Percentiles rank a stretch among this genome's conserved stretches.
These are phyloP conservation scores for Elmis aenea DNA, from an alignment of 2,888 invertebrate genomes.

Conservation along the genomic window DNA sequence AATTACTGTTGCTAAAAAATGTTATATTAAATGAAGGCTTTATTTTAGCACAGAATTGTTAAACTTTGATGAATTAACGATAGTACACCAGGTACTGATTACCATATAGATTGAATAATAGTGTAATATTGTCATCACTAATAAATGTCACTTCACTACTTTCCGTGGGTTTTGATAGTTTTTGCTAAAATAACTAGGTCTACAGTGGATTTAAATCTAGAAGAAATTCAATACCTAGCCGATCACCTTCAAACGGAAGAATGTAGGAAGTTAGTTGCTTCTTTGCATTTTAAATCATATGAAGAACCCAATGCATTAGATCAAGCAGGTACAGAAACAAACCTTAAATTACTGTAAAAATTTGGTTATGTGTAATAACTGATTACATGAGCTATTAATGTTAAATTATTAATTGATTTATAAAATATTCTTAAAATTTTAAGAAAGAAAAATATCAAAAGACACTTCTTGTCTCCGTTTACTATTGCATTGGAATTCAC, in stretches of 20 bases:
- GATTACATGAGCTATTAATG: too few relatives aligned
- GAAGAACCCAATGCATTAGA: slow-evolving; percentile 46
- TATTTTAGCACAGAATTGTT: too few relatives aligned
- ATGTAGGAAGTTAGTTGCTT: slow-evolving; percentile 55
- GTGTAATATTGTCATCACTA: too few relatives aligned
- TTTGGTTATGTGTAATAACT: too few relatives aligned
- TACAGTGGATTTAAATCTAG: slow-evolving; percentile 41
- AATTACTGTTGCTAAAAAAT: too few relatives aligned
- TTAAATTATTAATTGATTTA: too few relatives aligned
- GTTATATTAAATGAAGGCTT: background rate
- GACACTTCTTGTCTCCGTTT: slow-evolving; percentile 53
- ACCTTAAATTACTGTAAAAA: too few relatives aligned
- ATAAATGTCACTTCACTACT: too few relatives aligned
- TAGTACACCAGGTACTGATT: too few relatives aligned
- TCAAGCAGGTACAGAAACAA: slow-evolving; percentile 49
- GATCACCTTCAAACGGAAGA: slow-evolving; percentile 53
- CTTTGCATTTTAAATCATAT: slow-evolving; percentile 52
- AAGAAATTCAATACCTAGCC: slow-evolving; percentile 52
- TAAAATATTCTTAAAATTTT: slow-evolving; percentile 12
- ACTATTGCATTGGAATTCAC: slow-evolving; percentile 55
- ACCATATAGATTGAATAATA: too few relatives aligned
- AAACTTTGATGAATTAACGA: too few relatives aligned
- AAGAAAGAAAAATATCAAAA: slow-evolving; percentile 48
- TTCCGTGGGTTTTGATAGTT: too few relatives aligned
- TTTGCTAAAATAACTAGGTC: slow-evolving; percentile 2